phyloP scores from a whole-genome alignment of 2,888 invertebrate species.

The Isoperla grammatica region DNA sequence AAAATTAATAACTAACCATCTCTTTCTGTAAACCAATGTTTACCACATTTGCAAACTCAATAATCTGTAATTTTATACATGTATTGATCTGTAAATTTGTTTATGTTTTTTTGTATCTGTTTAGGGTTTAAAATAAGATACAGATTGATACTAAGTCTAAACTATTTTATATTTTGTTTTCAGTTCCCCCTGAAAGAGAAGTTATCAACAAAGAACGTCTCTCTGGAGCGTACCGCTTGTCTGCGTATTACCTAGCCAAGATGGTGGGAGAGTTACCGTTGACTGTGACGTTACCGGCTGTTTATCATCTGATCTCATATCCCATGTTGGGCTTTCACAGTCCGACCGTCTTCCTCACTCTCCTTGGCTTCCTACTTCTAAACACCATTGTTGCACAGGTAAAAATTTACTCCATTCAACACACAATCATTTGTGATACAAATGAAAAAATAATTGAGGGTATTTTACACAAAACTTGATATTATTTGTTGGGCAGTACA shows the following conservation, averaged over 20 bases:
- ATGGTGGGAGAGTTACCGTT: conserved; percentile 74
- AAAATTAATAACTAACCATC: no score
- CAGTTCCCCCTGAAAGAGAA: conserved; percentile 73
- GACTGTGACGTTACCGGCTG: conserved; percentile 65
- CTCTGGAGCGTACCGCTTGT: conserved; percentile 70
- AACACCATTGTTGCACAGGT: conserved; percentile 69
- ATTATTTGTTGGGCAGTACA: no score
- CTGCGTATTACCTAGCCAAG: conserved; percentile 75
- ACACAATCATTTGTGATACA: no score
- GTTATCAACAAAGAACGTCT: conserved; percentile 74
- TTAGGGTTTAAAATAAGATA: conserved; percentile 4
- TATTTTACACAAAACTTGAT: no score
- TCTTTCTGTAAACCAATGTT: no score
- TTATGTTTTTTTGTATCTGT: conserved; percentile 2
- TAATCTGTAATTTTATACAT: no score
- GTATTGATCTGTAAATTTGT: no score
- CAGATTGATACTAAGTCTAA: no score
- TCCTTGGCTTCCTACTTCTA: conserved; percentile 61
- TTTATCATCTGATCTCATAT: conserved; percentile 71
- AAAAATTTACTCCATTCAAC: no score
- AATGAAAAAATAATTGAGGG: no score
- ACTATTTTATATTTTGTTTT: no score
- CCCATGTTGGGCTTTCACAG: conserved; percentile 66
- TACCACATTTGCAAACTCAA: no score
- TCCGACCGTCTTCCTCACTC: conserved; percentile 60